Base-by-base conservation (phyloP, 1,140 invertebrate species). In the Tetranychus cinnabarinus region DNA sequence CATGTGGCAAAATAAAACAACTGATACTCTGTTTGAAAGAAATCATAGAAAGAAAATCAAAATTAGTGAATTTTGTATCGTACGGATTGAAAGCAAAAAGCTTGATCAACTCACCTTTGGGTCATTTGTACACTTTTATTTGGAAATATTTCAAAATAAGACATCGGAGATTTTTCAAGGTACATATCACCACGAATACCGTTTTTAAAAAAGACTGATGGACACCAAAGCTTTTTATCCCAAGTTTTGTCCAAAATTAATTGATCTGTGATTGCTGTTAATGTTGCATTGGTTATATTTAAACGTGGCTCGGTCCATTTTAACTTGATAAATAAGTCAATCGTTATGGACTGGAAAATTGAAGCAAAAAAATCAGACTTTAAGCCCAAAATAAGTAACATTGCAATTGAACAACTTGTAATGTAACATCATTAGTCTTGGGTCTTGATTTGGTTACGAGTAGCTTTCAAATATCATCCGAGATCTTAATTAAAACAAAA, bases 1-100 rank as follows among this genome's bases (percentile, higher is more conserved):
- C 60, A 64, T 61, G 13, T 64, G 15, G 37, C 63, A 64, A 31
- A 46, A 47, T 31, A 61, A 35, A 34, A 62, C 55, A 3, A 64
- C 13, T 7, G 42, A 36, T n/a, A 64, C 35, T 42, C 63, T 52
- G 6, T 33, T 39, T 13, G 50, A 15, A 5, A 10, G 23, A 23
- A 23, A 10, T 10, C 7, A 46, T 46, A 46, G 7, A 23, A 23
- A 23, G 23, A 23, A 23, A 23, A 23, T 23, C 23, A 23, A 23
- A 23, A 23, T 23, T 23, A 23, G 23, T 23, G 23, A 23, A 23
- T 23, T 23, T 23, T 23, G 23, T 23, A 23, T 23, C 23, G 23
- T 23, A 23, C 23, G 13, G 46, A n/a, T 47, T 47, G 2, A 47
- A 47, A 47, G 23, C 23, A 8, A n/a, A n/a, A 47, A 23, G n/a